A percentile compares a stretch with the other conserved stretches of the same genome.
These are phyloP conservation scores for Rallus limicola DNA, from an alignment of 2,113 vertebrate genomes.

Conservation along the genomic window DNA sequence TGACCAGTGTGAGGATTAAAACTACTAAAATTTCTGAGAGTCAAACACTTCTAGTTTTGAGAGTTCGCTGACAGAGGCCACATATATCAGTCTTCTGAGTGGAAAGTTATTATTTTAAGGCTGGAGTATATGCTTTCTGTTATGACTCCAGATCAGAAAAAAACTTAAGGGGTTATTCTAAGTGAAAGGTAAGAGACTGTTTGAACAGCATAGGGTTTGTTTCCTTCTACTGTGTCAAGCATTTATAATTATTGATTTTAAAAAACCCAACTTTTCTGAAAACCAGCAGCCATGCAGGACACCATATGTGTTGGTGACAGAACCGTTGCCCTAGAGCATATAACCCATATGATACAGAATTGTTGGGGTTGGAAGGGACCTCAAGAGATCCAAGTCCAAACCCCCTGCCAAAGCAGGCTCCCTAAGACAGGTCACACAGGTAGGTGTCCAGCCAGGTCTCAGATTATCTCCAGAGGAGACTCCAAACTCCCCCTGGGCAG, in stretches of 20 bases:
- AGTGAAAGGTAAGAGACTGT: neutral
- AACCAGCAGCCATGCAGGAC: neutral
- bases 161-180: neutral
- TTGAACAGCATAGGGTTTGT: neutral
- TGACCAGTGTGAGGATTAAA: neutral
- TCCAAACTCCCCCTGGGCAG: no score
- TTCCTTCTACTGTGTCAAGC: neutral
- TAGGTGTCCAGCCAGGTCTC: no score
- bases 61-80: neutral
- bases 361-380: no score
- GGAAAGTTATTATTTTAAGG: neutral
- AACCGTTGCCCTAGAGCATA: neutral
- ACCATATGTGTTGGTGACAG: accelerated
- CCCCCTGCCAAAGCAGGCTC: no score
- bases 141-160: neutral
- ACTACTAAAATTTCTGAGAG: neutral
- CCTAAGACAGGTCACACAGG: no score
- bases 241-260: neutral
- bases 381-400: no score
- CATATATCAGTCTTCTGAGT: neutral
- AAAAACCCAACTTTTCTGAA: neutral
- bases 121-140: neutral
- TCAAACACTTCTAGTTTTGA: neutral
- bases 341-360: neutral
- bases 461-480: no score